phyloP scores from a whole-genome alignment of 2,888 invertebrate species.

The Adelognathus sp. region DNA sequence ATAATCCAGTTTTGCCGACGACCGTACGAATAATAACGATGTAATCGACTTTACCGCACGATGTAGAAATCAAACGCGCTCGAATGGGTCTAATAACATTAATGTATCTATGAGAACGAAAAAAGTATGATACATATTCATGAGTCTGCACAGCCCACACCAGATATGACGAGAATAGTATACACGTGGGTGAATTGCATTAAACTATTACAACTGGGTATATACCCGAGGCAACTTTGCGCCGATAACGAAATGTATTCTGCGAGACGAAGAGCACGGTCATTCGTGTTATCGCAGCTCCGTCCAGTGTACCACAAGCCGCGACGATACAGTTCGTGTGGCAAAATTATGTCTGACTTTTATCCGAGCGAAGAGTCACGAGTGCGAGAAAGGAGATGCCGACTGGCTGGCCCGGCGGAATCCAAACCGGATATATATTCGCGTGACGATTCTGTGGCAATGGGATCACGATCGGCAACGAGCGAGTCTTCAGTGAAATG shows the following conservation, averaged over 20 bases:
- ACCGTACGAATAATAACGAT: no score
- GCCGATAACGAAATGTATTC: slow-evolving; percentile 38
- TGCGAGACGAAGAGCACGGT: background rate
- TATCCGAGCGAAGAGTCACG: slow-evolving; percentile 18
- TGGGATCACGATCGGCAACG: background rate
- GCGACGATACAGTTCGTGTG: slow-evolving; percentile 18
- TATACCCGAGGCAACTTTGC: slow-evolving; percentile 13
- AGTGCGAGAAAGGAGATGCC: background rate
- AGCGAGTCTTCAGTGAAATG: slow-evolving; percentile 29
- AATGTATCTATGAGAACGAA: no score
- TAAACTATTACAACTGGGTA: slow-evolving; percentile 37
- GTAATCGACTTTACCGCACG: no score
- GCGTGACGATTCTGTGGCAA: slow-evolving; percentile 34
- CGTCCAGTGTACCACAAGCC: background rate
- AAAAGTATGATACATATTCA: background rate
- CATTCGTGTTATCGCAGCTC: slow-evolving; percentile 17
- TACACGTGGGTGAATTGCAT: slow-evolving; percentile 13
- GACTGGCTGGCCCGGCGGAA: background rate
- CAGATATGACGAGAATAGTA: slow-evolving; percentile 7
- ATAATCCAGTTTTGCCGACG: no score
- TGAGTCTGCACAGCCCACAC: background rate
- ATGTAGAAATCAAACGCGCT: background rate
- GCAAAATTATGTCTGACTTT: slow-evolving; percentile 21
- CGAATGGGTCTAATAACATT: background rate
- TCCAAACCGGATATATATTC: slow-evolving; percentile 45